Evolutionary conservation across 2,797 vertebrate genomes (phyloP).

Genomic region (Rhinophrynus dorsalis): DNA sequence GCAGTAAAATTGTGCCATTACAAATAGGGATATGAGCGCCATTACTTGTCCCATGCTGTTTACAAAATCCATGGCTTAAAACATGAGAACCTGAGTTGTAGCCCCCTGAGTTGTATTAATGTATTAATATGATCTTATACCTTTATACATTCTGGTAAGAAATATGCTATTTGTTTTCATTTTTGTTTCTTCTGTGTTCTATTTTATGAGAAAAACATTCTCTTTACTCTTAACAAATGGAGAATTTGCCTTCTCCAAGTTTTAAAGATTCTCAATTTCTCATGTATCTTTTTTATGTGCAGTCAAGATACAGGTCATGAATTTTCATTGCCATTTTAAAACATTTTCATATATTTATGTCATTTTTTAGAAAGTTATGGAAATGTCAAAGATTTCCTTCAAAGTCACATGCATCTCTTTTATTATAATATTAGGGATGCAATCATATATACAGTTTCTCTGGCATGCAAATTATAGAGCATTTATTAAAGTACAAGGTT

Average conservation of each 20-base stretch:
- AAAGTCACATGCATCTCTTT: conserved; percentile 20
- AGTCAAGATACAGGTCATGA: conserved; percentile 24
- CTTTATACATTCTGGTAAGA: no score
- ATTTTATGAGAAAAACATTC: conserved; percentile 1
- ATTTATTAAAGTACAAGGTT: background rate
- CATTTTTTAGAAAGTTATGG: conserved; percentile 30
- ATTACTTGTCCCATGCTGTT: background rate
- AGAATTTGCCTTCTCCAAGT: conserved; percentile 10
- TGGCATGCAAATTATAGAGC: background rate
- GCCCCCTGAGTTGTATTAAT: background rate
- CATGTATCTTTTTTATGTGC: conserved; percentile 23
- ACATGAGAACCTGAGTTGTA: no score
- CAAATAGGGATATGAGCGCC: background rate
- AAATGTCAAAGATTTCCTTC: conserved; percentile 35
- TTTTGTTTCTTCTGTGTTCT: background rate
- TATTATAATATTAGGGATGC: background rate
- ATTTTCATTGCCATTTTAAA: conserved; percentile 35
- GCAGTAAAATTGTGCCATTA: background rate
- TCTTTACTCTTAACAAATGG: conserved; percentile 19
- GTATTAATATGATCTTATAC: background rate
- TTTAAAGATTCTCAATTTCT: conserved; percentile 3
- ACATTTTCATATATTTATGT: conserved; percentile 35
- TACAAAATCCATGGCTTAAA: no score
- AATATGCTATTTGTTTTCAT: no score
- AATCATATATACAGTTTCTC: background rate